Evolutionary conservation across 2,888 invertebrate species (phyloP).

Genomic region (Chydorus sphaericus): DNA sequence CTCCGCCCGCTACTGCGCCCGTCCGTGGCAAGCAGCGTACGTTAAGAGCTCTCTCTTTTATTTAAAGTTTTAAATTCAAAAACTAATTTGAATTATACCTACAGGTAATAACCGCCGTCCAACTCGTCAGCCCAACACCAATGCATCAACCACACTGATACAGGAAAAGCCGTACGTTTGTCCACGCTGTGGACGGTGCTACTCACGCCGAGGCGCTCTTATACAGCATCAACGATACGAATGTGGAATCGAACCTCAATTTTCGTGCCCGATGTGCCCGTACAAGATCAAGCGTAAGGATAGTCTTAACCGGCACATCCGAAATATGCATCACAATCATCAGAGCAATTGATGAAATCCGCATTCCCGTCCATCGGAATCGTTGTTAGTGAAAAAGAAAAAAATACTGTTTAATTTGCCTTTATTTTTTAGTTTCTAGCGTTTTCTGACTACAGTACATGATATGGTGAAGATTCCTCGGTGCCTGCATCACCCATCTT

Average conservation of each 20-base stretch:
- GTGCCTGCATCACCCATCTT: too few species aligned
- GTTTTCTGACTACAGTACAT: too few species aligned
- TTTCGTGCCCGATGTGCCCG: constrained; percentile 16
- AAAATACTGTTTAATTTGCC: too few species aligned
- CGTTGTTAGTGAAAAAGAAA: too few species aligned
- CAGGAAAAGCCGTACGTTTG: constrained; percentile 4
- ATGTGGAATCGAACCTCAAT: constrained; percentile 8
- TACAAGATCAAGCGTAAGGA: constrained; percentile 17
- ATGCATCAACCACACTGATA: neutral
- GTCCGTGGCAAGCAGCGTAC: constrained; percentile 2
- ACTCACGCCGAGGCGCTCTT: neutral
- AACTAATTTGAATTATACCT: neutral
- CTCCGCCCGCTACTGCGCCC: neutral
- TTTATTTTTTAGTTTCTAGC: too few species aligned
- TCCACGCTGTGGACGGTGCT: neutral
- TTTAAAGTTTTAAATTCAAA: neutral
- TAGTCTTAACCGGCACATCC: constrained; percentile 15
- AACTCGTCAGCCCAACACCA: neutral
- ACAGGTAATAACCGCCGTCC: constrained; percentile 4
- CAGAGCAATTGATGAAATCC: neutral
- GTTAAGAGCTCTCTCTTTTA: too few species aligned
- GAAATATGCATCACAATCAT: constrained; percentile 10
- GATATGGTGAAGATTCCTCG: too few species aligned
- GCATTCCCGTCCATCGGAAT: too few species aligned
- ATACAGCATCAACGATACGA: constrained; percentile 8